Conservation (phyloP, 2,888 invertebrate species). For the Eubasilissa splendida region DNA sequence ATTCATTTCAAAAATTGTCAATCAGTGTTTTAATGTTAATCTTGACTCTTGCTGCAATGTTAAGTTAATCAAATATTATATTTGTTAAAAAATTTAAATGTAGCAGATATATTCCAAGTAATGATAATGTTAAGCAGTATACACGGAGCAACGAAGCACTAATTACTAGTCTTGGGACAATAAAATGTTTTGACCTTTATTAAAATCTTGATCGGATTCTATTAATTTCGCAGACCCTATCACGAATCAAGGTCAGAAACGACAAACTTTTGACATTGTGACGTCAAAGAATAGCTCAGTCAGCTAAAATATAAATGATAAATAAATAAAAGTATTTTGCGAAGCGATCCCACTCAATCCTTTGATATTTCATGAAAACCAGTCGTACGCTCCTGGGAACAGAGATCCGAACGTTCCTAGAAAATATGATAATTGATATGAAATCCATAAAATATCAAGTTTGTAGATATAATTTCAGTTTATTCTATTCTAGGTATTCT, state of each 20-base stretch:
- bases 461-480: no score
- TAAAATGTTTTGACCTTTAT: background rate
- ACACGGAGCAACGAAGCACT: background rate
- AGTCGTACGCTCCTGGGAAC: background rate
- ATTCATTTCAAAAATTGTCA: no score
- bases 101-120: no score
- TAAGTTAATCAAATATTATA: no score
- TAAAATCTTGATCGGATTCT: background rate
- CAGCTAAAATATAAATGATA: slow-evolving; percentile 3
- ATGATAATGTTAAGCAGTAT: background rate
- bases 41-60: no score
- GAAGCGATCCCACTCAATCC: background rate
- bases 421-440: no score
- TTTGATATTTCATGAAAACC: slow-evolving; percentile 1
- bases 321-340: background rate
- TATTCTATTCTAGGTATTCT: no score
- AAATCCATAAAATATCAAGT: no score
- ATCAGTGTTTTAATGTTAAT: no score
- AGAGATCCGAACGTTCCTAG: no score
- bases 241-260: slow-evolving; percentile 5
- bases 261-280: background rate
- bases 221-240: background rate
- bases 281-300: background rate
- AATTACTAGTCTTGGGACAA: background rate
- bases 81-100: no score